Evolutionary conservation across 1,140 invertebrate species (phyloP), one percentile per base, ranked within the genome.

Genomic region (Trinorchestia longiramus): DNA sequence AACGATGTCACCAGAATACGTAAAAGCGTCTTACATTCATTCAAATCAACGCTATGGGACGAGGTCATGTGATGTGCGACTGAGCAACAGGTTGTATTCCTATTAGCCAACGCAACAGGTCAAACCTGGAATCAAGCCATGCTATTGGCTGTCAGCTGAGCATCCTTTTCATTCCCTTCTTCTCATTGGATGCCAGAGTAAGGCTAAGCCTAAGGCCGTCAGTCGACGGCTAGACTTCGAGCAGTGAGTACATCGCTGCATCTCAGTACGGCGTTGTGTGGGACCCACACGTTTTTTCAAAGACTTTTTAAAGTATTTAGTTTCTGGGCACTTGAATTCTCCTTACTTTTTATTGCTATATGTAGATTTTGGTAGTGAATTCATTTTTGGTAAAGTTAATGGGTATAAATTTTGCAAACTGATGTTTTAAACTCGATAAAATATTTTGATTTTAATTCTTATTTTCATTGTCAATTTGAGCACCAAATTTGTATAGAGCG

Each of bases 21-120:
- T 36, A 23, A 28, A 11, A 77, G 11, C 62, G 1, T 28, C 15
- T 11, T 19, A 15, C 15, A 23, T 36, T 77, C 11, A 77, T 36
- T 28, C 62, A 36, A 23, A 36, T 23, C 11, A 19, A 28, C 28
- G 28, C 28, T 36, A 3, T 28, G 62, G 1, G 62, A 77, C 62
- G 1, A 23, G 62, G 62, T 36, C 15, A 77, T 11, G 62, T 77
- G 15, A 77, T 19, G 28, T 77, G 62, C 62, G 62, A 36, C 62
- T 77, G 62, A 77, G 62, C 62, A 77, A 77, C 62, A 77, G 62
- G 62, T 77, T 28, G 11, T 77, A 23, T 28, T 77, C 28, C 62
- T 77, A 77, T 77, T 77, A 77, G 62, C 62, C 62, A 77, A 77
- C 62, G 62, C 62, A 77, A 77, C 62, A 77, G 62, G 62, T 77